These are phyloP conservation scores for Agrilus planipennis DNA, from an alignment of 1,140 invertebrate genomes.

Conservation along the genomic window DNA sequence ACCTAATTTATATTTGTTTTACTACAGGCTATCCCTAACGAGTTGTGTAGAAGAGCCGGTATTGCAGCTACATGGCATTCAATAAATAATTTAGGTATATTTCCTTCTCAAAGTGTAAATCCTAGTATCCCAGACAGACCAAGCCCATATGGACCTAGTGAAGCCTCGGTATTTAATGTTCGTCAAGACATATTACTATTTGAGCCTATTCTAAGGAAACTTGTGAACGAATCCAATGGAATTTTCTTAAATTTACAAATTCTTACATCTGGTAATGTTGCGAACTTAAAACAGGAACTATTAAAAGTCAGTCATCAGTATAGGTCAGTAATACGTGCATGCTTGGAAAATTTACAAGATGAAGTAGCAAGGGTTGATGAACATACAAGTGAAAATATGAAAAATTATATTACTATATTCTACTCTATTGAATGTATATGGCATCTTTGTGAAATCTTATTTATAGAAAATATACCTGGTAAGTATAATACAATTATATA, in stretches of 20 bases:
- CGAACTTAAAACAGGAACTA: slow-evolving; percentile 44
- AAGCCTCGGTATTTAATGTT: slow-evolving; percentile 35
- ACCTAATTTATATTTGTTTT: no score
- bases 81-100: slow-evolving; percentile 39
- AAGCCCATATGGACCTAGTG: slow-evolving; percentile 32
- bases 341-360: slow-evolving; percentile 66
- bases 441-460: slow-evolving; percentile 86
- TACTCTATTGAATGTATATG: slow-evolving; percentile 85
- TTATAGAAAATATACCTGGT: slow-evolving; percentile 67
- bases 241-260: slow-evolving; percentile 60
- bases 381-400: slow-evolving; percentile 42
- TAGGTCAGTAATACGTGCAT: slow-evolving; percentile 69
- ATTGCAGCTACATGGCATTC: slow-evolving; percentile 39
- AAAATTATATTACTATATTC: slow-evolving; percentile 67
- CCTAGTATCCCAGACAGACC: slow-evolving; percentile 19
- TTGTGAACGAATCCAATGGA: slow-evolving; percentile 78
- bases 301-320: slow-evolving; percentile 72
- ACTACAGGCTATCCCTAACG: slow-evolving; percentile 43
- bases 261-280: slow-evolving; percentile 33
- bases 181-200: slow-evolving; percentile 56
- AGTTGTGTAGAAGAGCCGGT: slow-evolving; percentile 37
- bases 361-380: slow-evolving; percentile 40
- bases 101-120: slow-evolving; percentile 35
- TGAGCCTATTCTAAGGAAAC: slow-evolving; percentile 58
- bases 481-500: slow-evolving; percentile 9